These are phyloP conservation scores for Tachystola acroxantha DNA, from an alignment of 2,888 invertebrate species.

Conservation along the genomic window DNA sequence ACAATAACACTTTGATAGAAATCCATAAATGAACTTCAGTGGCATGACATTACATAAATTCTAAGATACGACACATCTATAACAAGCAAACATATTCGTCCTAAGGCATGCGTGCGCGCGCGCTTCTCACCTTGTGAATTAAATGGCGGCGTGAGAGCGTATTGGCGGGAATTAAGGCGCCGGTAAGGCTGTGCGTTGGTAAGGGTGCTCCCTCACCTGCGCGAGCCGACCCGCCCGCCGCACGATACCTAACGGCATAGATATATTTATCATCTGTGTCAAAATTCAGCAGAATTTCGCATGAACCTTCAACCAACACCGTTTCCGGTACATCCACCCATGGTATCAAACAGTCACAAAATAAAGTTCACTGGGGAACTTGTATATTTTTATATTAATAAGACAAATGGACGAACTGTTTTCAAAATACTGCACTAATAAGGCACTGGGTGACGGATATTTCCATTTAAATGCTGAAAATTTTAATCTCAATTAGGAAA, in stretches of 20 bases:
- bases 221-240: slow-evolving; percentile 90
- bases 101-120: slow-evolving; percentile 53
- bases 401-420: background rate
- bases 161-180: slow-evolving; percentile 82
- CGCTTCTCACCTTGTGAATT: slow-evolving; percentile 77
- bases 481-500: slow-evolving; percentile 50
- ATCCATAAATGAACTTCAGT: no score
- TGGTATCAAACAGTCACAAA: slow-evolving; percentile 7
- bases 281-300: slow-evolving; percentile 35
- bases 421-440: slow-evolving; percentile 3
- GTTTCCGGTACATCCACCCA: slow-evolving; percentile 18
- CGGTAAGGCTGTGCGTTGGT: slow-evolving; percentile 91
- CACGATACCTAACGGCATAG: slow-evolving; percentile 88
- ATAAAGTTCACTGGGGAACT: no score
- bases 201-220: slow-evolving; percentile 97
- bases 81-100: slow-evolving; percentile 52
- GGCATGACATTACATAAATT: no score
- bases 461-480: slow-evolving; percentile 59
- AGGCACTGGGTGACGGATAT: slow-evolving; percentile 5
- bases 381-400: background rate
- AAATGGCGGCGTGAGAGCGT: slow-evolving; percentile 74
- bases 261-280: slow-evolving; percentile 62
- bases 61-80: background rate
- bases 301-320: slow-evolving; percentile 37
- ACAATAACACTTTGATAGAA: no score